Evolutionary conservation across 2,113 vertebrate genomes (phyloP), one percentile per base, ranked within the genome.

Genomic region (Rhinolophus ferrumequinum): DNA sequence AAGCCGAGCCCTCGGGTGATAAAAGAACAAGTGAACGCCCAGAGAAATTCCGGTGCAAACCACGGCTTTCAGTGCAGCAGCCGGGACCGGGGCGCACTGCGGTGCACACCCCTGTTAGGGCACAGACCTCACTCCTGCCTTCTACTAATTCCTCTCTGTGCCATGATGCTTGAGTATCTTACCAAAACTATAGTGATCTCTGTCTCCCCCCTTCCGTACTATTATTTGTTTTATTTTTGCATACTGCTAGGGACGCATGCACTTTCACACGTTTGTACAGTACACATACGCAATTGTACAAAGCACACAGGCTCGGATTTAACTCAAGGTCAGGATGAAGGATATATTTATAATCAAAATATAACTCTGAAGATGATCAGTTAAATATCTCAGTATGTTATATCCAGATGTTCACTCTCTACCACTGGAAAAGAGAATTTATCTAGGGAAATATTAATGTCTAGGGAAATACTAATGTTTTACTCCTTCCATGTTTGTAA

Each of bases 301-400:
- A 64, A 88, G 58, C 82, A 60, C 47, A 41, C 26, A 64, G 50
- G 82, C 38, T 21, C 30, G 21, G 52, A 80, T 89, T 94, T 83
- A 72, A 70, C 19, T 84, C 80, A 93, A 93, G 52, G 54, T 95
- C 58, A 94, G 19, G 64, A 80, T 67, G 67, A 93, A 86, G 70
- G 62, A 22, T 52, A 28, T 64, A 58, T 77, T 91, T 95, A 64
- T 72, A 70, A 93, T 67, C 80, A 84, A 92, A 35, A 85, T 60
- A 14, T 52, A 85, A 84, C 66, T 64, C 26, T n/a, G 54, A 89
- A 96, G 77, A 67, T 16, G 35, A 35, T 52, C 92, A 67, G 66
- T 73, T 67, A 62, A 90, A 38, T 38, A 67, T 60, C 52, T 60
- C 70, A 76, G 66, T 52, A 58, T 93, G 80, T 90, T 72, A 72